Base-by-base conservation (phyloP, 2,797 vertebrate species). In the Melanotaenia pygmaea region DNA sequence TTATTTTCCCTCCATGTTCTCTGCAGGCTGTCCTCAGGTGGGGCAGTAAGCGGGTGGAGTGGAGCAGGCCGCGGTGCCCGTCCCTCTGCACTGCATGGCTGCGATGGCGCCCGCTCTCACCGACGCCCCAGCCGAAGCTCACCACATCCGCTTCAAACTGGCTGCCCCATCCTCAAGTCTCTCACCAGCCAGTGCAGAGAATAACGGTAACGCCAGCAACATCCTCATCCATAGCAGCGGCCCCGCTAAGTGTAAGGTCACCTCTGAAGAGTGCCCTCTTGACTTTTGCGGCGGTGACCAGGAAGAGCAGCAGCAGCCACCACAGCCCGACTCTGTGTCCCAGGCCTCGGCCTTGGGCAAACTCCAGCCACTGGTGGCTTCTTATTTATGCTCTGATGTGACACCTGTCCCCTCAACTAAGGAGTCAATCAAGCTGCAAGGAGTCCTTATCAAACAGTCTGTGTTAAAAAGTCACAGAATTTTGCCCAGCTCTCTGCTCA, bases 91-190 rank as follows among this genome's bases (percentile, higher is more conserved):
- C 97, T 99, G 97, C 97, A 99, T 99, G 97, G 98, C 97, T 99
- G 97, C 98, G 95, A 99, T 99, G 98, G 98, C 98, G 97, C 98
- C 97, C 96, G 97, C 97, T 99, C 97, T 99, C 95, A 99, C 98
- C 95, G 98, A 99, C 93, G 96, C 98, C 96, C 97, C 97, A 96
- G 97, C 97, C 94, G 98, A 99, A 97, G 97, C 97, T 96, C 98
- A 97, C 95, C 98, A 99, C 94, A 98, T 99, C 94, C 97, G 97
- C 94, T 98, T 99, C 96, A 99, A 99, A 95, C 97, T 99, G 96
- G 97, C 97, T 93, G 96, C 98, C 90, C 96, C 97, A 72, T 98
- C 98, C 83, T 99, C 97, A 76, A 97, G 96, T 92, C 96, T 99
- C 91, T 98, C 97, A 61, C 96, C 96, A 83, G 95, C 96, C 94